These are phyloP conservation scores for Lagria hirta DNA, from an alignment of 2,888 invertebrate genomes.

Conservation along the genomic window DNA sequence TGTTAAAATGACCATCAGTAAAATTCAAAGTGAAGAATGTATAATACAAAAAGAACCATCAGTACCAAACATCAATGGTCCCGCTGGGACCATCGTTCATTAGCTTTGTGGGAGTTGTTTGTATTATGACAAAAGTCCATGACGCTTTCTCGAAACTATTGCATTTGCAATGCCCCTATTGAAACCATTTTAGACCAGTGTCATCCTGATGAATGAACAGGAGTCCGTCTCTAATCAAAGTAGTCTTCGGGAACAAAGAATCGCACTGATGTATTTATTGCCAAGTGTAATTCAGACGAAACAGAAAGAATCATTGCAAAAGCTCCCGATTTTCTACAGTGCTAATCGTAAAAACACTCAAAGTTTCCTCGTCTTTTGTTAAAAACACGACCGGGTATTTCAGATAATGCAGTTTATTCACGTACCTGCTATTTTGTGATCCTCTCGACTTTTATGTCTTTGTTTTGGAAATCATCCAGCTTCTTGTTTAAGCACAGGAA, in stretches of 20 bases:
- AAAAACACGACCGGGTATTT: conserved; percentile 17
- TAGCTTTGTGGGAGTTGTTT: conserved; percentile 21
- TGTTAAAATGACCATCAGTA: too few species aligned
- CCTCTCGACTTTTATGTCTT: conserved; percentile 26
- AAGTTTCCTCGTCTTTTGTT: conserved; percentile 21
- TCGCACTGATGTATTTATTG: conserved; percentile 31
- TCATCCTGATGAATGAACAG: conserved; percentile 7
- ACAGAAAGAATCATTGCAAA: conserved; percentile 10
- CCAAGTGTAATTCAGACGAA: conserved; percentile 23
- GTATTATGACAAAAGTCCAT: conserved; percentile 22
- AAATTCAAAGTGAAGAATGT: too few species aligned
- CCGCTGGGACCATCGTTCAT: conserved; percentile 32
- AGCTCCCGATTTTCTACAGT: conserved; percentile 9
- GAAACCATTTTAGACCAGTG: conserved; percentile 1
- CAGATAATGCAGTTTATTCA: conserved; percentile 26
- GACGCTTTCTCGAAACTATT: conserved; percentile 17
- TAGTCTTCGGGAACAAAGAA: conserved; percentile 1
- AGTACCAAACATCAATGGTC: too few species aligned
- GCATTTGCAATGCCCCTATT: conserved; percentile 9
- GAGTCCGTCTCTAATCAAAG: conserved; percentile 16
- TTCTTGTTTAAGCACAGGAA: conserved; percentile 22
- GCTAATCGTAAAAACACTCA: conserved; percentile 19
- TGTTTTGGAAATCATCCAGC: conserved; percentile 23
- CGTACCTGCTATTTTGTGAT: conserved; percentile 23
- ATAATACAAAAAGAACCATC: too few species aligned